Percentiles rank a stretch among this genome's conserved stretches.
Conservation (phyloP, 2,797 vertebrate species). For the Rhincodon typus region DNA sequence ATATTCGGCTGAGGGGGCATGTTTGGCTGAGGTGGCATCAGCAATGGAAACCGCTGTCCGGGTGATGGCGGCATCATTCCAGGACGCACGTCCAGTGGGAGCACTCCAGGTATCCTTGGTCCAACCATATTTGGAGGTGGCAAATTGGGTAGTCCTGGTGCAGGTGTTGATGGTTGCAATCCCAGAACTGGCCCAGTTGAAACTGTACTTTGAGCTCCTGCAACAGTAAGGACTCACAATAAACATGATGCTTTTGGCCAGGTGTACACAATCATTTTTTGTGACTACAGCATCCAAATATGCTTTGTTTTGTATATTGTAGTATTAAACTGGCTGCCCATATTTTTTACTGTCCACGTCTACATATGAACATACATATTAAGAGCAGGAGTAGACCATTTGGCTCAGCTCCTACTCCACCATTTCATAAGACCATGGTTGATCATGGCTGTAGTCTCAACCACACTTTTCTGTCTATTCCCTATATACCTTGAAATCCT, state of each 20-base stretch:
- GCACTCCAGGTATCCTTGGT: conserved; percentile 80
- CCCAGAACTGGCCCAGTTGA: conserved; percentile 70
- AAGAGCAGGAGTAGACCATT: too few species aligned
- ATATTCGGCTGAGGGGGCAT: conserved; percentile 59
- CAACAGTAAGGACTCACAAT: neutral
- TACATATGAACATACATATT: neutral
- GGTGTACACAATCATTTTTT: neutral
- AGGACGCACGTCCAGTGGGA: conserved; percentile 84
- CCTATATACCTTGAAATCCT: too few species aligned
- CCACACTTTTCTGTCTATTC: too few species aligned
- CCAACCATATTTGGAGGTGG: conserved; percentile 64
- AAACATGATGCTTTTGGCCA: neutral
- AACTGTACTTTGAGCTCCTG: conserved; percentile 68
- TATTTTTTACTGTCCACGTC: neutral
- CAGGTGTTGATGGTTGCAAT: conserved; percentile 75
- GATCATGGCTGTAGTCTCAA: too few species aligned
- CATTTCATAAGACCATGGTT: too few species aligned
- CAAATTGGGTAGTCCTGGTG: conserved; percentile 58
- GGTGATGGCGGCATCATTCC: conserved; percentile 70
- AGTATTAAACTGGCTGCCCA: neutral
- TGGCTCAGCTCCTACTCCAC: too few species aligned
- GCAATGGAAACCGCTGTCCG: conserved; percentile 71
- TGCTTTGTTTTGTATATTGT: neutral
- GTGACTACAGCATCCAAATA: neutral
- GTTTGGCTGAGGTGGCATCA: conserved; percentile 70